Conservation (phyloP, 2,888 invertebrate genomes). For the Diaphora mendica region DNA sequence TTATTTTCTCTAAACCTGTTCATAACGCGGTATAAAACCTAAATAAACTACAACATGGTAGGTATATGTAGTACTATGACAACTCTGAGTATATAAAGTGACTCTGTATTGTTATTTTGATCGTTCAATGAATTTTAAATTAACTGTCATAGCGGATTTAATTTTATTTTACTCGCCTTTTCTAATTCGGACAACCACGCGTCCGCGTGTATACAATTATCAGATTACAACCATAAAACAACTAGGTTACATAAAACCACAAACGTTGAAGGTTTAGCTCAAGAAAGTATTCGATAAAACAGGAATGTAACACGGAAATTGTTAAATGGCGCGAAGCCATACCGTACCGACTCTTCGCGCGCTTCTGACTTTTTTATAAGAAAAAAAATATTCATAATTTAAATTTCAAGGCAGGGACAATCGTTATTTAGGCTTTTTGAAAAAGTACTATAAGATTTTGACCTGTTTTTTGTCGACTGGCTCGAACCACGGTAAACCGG, state of each 20-base stretch:
- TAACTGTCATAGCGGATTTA: neutral
- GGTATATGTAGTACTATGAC: neutral
- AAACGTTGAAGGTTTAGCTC: constrained; percentile 15
- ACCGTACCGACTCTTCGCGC: neutral
- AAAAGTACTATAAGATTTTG: neutral
- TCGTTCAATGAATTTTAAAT: neutral
- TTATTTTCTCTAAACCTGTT: too few species aligned
- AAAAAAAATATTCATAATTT: neutral
- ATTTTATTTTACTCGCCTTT: neutral
- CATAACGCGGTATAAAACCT: too few species aligned
- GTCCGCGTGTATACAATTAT: constrained; percentile 15
- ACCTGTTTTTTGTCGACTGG: neutral
- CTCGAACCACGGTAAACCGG: too few species aligned
- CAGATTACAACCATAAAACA: constrained; percentile 17
- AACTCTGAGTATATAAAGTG: neutral
- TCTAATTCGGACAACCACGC: neutral
- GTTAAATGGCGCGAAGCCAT: neutral
- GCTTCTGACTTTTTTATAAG: neutral
- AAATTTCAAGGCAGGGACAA: neutral
- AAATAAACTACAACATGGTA: too few species aligned
- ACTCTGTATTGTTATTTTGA: neutral
- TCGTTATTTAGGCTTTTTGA: neutral
- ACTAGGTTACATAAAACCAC: constrained; percentile 5
- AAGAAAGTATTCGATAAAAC: neutral
- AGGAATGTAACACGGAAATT: neutral